Base-by-base conservation (phyloP, 2,113 vertebrate genomes). In the Platysteira castanea region DNA sequence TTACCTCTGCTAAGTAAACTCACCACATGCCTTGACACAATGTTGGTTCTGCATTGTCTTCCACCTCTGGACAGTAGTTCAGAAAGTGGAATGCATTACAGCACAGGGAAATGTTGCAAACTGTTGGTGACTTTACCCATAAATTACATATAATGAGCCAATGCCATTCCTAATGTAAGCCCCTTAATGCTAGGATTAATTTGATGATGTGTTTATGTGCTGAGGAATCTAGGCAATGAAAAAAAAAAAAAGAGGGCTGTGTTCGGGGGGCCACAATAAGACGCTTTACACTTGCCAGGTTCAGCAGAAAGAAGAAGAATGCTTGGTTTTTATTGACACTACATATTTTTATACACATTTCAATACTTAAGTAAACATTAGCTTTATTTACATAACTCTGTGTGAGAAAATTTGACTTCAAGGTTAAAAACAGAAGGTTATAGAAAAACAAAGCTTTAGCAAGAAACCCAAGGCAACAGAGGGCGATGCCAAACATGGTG, bases 181-280 rank as follows among this genome's bases (percentile, higher is more conserved):
- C 13, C 35, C 22, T 71, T 71, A 88, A 84, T 49, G 24, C 31
- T 81, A 27, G 64, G 76, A 95, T 92, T 84, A 92, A 75, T 78
- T 86, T 76, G 53, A 81, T 75, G 47, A n/a, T 71, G 30, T 89
- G 42, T 94, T 96, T 92, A 90, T 78, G 68, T 87, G 68, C 60
- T 49, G 31, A 71, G 53, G 49, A 89, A 92, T 44, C 19, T 28
- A 75, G 68, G 56, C 65, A 90, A 63, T n/a, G 68, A 53, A 14
- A 6, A 42, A 57, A 46, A 65, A 33, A 37, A 47, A 76, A 33
- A 76, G 10, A 74, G 5, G 11, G 15, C 20, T n/a, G n/a, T n/a
- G n/a, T n/a, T n/a, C n/a, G n/a, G n/a, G n/a, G n/a, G n/a, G n/a
- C n/a, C n/a, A n/a, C n/a, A n/a, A n/a, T n/a, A n/a, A n/a, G n/a